Percentiles rank a stretch among this genome's conserved stretches.
These are phyloP conservation scores for Heterochromis multidens DNA, from an alignment of 2,113 vertebrate genomes.

Conservation along the genomic window DNA sequence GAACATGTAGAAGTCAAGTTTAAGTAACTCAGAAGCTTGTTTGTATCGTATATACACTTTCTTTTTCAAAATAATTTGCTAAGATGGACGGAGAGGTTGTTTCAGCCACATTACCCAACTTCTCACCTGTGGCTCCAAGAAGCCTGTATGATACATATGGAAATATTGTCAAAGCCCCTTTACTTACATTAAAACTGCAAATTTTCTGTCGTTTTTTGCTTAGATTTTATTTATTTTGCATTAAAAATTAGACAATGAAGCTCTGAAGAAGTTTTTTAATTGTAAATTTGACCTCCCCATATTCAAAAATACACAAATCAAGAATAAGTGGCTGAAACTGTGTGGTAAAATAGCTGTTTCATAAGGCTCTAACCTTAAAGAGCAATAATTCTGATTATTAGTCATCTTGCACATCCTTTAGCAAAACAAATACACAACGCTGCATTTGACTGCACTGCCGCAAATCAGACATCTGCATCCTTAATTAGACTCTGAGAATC, in stretches of 20 bases:
- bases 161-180: too few species aligned
- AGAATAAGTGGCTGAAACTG: background rate
- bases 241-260: background rate
- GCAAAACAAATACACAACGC: background rate
- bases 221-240: background rate
- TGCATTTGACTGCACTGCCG: background rate
- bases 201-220: background rate
- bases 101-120: too few species aligned
- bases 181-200: too few species aligned
- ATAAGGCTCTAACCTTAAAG: background rate
- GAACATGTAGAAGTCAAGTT: too few species aligned
- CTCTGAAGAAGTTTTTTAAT: background rate
- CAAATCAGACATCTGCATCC: background rate
- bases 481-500: background rate
- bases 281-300: background rate
- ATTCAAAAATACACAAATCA: background rate
- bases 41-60: too few species aligned
- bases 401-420: background rate
- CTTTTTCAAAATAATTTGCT: too few species aligned
- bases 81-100: too few species aligned
- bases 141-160: background rate
- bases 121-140: background rate
- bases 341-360: background rate
- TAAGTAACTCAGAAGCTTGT: too few species aligned
- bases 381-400: background rate